Percentiles rank a stretch among this genome's conserved stretches.
Evolutionary conservation across 2,888 invertebrate species (phyloP).

Genomic region (Nomada goodeniana): DNA sequence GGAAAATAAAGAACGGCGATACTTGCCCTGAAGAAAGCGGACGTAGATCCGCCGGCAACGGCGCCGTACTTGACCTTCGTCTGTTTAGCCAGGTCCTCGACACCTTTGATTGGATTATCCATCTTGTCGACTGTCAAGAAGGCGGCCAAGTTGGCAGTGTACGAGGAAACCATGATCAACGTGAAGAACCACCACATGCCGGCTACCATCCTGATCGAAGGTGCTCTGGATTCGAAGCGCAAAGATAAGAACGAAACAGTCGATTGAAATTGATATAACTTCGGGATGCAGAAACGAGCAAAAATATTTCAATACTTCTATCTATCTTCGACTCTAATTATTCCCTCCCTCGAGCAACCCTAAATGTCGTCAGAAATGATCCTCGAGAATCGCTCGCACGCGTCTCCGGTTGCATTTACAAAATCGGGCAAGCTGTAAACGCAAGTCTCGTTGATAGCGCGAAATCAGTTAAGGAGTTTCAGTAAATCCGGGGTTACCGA

Average conservation of each 20-base stretch:
- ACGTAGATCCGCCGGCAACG: conserved; percentile 96
- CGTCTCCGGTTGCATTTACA: no score
- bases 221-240: conserved; percentile 82
- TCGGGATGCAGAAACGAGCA: no score
- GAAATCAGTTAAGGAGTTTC: neutral
- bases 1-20: neutral
- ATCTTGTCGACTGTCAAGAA: conserved; percentile 96
- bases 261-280: neutral
- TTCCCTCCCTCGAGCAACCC: no score
- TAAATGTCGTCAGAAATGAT: no score
- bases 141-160: conserved; percentile 97
- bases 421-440: no score
- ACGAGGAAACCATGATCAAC: conserved; percentile 97
- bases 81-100: conserved; percentile 98
- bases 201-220: conserved; percentile 94
- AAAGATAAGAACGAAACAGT: neutral
- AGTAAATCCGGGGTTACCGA: neutral
- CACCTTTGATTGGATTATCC: conserved; percentile 97
- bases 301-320: no score
- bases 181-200: conserved; percentile 99
- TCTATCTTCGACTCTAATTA: no score
- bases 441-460: neutral
- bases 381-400: neutral
- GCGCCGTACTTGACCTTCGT: conserved; percentile 99
- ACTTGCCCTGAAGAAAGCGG: conserved; percentile 95